Base-by-base conservation (phyloP, 2,797 vertebrate genomes). In the Thripadectes ignobilis region DNA sequence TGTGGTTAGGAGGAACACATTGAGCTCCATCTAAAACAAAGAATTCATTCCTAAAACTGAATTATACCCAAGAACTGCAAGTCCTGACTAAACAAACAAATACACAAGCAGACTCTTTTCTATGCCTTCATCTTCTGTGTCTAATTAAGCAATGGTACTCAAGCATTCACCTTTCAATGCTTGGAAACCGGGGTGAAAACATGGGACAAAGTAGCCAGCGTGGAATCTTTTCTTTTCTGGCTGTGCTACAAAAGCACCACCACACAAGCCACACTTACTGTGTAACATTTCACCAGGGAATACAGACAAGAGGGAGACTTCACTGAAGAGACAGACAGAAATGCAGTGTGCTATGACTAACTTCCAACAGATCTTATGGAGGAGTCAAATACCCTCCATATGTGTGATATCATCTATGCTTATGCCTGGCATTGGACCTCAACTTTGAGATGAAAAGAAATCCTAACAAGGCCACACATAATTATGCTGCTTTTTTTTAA, bases 351-450 rank as follows among this genome's bases (percentile, higher is more conserved):
- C 84, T 88, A 57, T 54, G 82, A 95, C 72, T 87, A 88, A 89
- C 89, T 94, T 92, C n/a, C 59, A 92, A 59, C 54, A 88, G 72
- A 88, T 63, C 92, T 92, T 66, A 91, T 49, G 79, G 79, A 92
- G 78, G 75, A 81, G 51, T 85, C 89, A 92, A 78, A 91, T 75
- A 89, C 13, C 82, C 72, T 89, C 92, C 75, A 61, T 83, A 72
- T 12, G 66, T 1, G 7, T 81, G 58, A 4, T 17, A 86, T 12
- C 58, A 89, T 67, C 80, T 34, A 22, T 16, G 34, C 49, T 71
- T 89, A 59, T 5, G 59, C 62, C 69, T 92, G 69, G 80, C 66
- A 34, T 3, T 59, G 62, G 69, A 94, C 73, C 89, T 86, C 54
- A 80, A 27, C 76, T 69, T 52, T 1, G 30, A 75, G 66, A 68